phyloP scores from a whole-genome alignment of 2,888 invertebrate genomes.

The Lepidocyrtoides sp. region DNA sequence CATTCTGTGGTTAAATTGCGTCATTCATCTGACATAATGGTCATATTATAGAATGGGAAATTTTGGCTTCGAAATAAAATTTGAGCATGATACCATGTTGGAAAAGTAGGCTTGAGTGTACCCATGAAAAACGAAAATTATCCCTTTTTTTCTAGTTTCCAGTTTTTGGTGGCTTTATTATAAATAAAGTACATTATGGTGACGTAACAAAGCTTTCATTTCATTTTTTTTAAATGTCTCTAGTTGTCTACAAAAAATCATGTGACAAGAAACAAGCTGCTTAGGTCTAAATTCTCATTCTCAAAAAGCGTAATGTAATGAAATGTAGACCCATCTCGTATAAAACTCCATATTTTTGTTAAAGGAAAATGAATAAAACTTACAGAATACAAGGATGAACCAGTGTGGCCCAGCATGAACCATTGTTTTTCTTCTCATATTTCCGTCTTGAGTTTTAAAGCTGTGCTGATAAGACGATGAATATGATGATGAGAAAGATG shows the following conservation, averaged over 20 bases:
- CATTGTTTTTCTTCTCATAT: conserved; percentile 85
- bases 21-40: neutral
- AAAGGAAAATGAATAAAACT: conserved; percentile 76
- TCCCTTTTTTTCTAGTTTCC: too few relatives aligned
- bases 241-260: conserved; percentile 39
- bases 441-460: conserved; percentile 54
- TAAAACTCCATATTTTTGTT: neutral
- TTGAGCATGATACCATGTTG: too few relatives aligned
- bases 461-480: conserved; percentile 57
- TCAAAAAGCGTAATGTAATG: too few relatives aligned
- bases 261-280: neutral
- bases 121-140: too few relatives aligned
- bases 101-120: too few relatives aligned
- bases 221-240: conserved; percentile 38
- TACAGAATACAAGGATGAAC: conserved; percentile 85
- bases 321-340: too few relatives aligned
- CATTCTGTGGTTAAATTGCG: neutral
- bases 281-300: too few relatives aligned
- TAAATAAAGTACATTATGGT: too few relatives aligned
- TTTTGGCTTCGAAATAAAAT: too few relatives aligned
- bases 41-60: neutral
- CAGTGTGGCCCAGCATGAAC: conserved; percentile 84
- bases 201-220: neutral
- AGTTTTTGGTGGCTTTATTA: too few relatives aligned
- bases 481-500: conserved; percentile 56